A percentile compares a stretch with the other conserved stretches of the same genome.
Evolutionary conservation across 2,797 vertebrate species (phyloP).

Genomic region (Phrynocephalus forsythii): DNA sequence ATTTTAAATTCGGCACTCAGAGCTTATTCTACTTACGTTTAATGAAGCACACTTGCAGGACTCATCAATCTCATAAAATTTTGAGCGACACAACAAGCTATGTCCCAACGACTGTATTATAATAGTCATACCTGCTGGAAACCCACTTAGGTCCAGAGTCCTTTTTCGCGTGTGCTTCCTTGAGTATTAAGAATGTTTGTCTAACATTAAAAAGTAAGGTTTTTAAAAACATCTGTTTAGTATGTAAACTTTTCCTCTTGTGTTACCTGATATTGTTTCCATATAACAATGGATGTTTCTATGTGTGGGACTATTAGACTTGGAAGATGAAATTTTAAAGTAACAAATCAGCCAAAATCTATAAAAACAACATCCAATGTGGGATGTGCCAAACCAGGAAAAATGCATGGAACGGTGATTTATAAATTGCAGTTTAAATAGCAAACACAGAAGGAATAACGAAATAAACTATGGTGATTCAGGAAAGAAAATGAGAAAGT

Average conservation of each 20-base stretch:
- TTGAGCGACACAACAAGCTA: neutral
- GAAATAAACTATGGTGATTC: neutral
- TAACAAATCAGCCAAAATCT: neutral
- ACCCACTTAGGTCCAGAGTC: neutral
- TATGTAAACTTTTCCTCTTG: neutral
- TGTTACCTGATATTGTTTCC: neutral
- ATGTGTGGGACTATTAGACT: neutral
- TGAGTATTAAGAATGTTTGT: too few relatives aligned
- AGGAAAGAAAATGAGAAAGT: slow-evolving; percentile 32
- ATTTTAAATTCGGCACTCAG: neutral
- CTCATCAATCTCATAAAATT: neutral
- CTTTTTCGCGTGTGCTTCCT: neutral
- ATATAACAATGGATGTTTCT: neutral
- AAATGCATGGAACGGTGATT: slow-evolving; percentile 29
- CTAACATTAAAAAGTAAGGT: too few relatives aligned
- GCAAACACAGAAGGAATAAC: neutral
- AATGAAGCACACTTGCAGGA: too few relatives aligned
- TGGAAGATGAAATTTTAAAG: neutral
- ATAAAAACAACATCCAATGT: slow-evolving; percentile 8
- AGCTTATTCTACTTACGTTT: neutral
- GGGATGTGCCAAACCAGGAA: slow-evolving; percentile 37
- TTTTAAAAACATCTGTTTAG: too few relatives aligned
- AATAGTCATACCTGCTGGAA: neutral
- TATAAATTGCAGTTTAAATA: slow-evolving; percentile 22
- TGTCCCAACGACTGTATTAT: too few relatives aligned